These are phyloP conservation scores for Agelastica alni DNA, from an alignment of 2,888 invertebrate genomes.

Conservation along the genomic window DNA sequence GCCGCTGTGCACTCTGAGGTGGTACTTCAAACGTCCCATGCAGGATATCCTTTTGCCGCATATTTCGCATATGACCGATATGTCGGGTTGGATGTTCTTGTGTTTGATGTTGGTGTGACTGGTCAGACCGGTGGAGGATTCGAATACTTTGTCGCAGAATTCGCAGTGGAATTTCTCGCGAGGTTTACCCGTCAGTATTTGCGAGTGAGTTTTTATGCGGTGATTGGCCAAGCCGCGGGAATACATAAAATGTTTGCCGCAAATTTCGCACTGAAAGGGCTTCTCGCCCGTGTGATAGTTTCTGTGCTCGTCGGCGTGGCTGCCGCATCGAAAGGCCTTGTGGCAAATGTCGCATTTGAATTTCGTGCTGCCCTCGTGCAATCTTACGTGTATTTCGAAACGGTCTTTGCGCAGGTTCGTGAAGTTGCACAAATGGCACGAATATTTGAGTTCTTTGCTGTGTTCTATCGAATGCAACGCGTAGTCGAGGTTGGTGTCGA, in stretches of 20 bases:
- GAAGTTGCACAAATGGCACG: slow-evolving; percentile 35
- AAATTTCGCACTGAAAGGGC: slow-evolving; percentile 41
- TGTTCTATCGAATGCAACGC: slow-evolving; percentile 29
- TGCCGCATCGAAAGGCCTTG: slow-evolving; percentile 51
- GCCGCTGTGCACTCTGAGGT: slow-evolving; percentile 50
- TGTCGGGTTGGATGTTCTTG: slow-evolving; percentile 48
- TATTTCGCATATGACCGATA: slow-evolving; percentile 55
- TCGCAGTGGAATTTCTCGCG: slow-evolving; percentile 51
- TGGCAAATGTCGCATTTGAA: slow-evolving; percentile 44
- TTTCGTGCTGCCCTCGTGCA: slow-evolving; percentile 48
- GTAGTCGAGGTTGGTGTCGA: slow-evolving; percentile 24
- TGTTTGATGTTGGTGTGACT: slow-evolving; percentile 45
- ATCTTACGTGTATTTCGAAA: slow-evolving; percentile 50
- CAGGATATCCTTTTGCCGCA: slow-evolving; percentile 52
- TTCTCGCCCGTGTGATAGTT: slow-evolving; percentile 60
- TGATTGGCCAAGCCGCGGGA: slow-evolving; percentile 61
- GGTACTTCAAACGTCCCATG: slow-evolving; percentile 51
- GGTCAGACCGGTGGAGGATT: slow-evolving; percentile 46
- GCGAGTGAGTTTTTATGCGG: slow-evolving; percentile 58
- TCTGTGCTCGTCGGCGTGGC: slow-evolving; percentile 58
- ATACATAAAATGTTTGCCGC: slow-evolving; percentile 60
- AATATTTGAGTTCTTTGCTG: slow-evolving; percentile 24
- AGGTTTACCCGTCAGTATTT: slow-evolving; percentile 49
- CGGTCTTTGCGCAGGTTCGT: slow-evolving; percentile 42
- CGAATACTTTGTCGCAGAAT: slow-evolving; percentile 52